Evolutionary conservation across 2,113 vertebrate species (phyloP).

Genomic region (Ochotona princeps): DNA sequence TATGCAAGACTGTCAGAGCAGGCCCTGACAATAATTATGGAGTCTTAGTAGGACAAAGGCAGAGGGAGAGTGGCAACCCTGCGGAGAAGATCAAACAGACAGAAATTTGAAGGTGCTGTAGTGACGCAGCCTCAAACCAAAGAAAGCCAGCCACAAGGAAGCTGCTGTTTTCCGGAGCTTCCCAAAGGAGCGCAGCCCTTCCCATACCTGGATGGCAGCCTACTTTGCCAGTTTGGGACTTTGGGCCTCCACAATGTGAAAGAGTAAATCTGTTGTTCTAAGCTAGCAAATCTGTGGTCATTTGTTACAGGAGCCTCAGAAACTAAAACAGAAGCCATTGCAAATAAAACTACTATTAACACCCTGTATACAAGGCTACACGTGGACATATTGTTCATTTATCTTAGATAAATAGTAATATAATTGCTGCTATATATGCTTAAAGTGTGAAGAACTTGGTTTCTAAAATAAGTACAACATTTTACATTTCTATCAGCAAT

Average conservation of each 20-base stretch:
- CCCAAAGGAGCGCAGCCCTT: background rate
- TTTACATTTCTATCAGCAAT: background rate
- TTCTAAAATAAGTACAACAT: background rate
- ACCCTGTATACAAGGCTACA: background rate
- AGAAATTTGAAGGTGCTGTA: background rate
- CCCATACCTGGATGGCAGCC: background rate
- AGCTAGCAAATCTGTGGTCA: background rate
- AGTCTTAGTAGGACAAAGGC: background rate
- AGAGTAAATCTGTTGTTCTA: background rate
- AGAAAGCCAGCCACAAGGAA: background rate
- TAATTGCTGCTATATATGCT: background rate
- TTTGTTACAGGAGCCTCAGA: slow-evolving; percentile 4
- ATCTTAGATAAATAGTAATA: background rate
- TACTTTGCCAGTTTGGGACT: background rate
- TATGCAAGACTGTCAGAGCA: background rate
- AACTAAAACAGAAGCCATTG: background rate
- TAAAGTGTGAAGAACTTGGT: slow-evolving; percentile 6
- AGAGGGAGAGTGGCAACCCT: background rate
- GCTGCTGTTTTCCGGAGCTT: background rate
- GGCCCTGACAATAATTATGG: background rate
- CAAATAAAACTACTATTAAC: background rate
- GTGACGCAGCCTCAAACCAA: background rate
- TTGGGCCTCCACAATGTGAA: background rate
- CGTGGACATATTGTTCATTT: background rate
- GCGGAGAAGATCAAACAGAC: background rate